Percentiles rank a stretch among this genome's conserved stretches.
Evolutionary conservation across 2,113 vertebrate species (phyloP).

Genomic region (Notarius quadriscutis): DNA sequence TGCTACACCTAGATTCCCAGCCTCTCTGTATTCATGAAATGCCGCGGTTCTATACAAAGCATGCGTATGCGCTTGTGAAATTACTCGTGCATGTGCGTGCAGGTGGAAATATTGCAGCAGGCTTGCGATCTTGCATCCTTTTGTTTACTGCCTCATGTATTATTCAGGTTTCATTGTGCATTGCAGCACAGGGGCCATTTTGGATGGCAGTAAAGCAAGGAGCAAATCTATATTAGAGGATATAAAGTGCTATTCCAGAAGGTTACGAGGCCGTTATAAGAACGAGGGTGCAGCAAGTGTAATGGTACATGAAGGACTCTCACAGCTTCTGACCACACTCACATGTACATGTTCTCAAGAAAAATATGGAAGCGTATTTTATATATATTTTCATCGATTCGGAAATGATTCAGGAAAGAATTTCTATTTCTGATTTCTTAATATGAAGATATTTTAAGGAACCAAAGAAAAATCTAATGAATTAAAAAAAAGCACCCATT

Average conservation of each 20-base stretch:
- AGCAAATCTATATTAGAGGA: conserved; percentile 29
- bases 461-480: conserved; percentile 36
- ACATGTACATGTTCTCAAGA: conserved; percentile 24
- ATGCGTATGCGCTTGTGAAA: background rate
- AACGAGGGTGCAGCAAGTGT: conserved; percentile 1
- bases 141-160: conserved; percentile 43
- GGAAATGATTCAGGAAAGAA: background rate
- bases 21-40: background rate
- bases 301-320: conserved; percentile 41
- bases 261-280: conserved; percentile 27
- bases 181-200: conserved; percentile 36
- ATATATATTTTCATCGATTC: background rate
- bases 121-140: conserved; percentile 39
- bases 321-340: conserved; percentile 26
- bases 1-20: background rate
- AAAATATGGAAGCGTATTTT: too few species aligned
- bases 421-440: background rate
- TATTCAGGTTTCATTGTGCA: conserved; percentile 37
- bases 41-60: background rate
- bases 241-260: conserved; percentile 24
- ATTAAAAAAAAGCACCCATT: background rate
- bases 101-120: conserved; percentile 36
- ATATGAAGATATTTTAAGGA: conserved; percentile 6
- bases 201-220: conserved; percentile 37
- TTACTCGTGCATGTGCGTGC: conserved; percentile 34